A percentile compares a stretch with the other conserved stretches of the same genome.
Conservation (phyloP, 2,888 invertebrate genomes). For the Norana najaformis region DNA sequence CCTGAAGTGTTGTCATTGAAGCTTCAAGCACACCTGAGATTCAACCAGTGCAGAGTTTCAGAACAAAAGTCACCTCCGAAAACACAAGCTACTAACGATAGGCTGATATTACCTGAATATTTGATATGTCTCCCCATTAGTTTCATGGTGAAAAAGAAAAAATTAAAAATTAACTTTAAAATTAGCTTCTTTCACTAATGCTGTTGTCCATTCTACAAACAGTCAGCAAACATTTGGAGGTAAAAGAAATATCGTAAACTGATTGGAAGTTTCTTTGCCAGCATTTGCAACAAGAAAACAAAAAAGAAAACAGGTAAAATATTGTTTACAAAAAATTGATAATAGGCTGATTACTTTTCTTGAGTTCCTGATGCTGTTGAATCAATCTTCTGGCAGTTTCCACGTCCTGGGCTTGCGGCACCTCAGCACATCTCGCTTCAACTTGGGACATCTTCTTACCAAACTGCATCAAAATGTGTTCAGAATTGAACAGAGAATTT, state of each 20-base stretch:
- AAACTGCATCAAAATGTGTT: constrained; percentile 66
- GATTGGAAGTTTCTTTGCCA: background rate
- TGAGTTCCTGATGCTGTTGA: constrained; percentile 73
- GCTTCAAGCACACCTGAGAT: constrained; percentile 71
- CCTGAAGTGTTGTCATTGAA: constrained; percentile 78
- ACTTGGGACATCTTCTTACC: constrained; percentile 72
- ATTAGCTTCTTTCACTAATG: too few species aligned
- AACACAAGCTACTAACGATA: background rate
- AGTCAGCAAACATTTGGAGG: too few species aligned
- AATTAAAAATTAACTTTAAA: too few species aligned
- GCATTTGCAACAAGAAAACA: too few species aligned
- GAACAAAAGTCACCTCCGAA: background rate
- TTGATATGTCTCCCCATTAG: too few species aligned
- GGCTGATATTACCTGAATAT: background rate
- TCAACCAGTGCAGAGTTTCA: background rate
- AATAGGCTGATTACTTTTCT: constrained; percentile 54
- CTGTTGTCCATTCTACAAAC: too few species aligned
- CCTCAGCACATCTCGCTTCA: constrained; percentile 73
- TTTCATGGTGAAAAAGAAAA: too few species aligned
- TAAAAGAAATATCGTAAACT: background rate
- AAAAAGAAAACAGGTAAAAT: background rate
- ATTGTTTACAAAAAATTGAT: background rate
- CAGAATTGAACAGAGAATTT: background rate
- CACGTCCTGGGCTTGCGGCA: constrained; percentile 74
- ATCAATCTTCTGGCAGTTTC: constrained; percentile 74